These are phyloP conservation scores for Aythya baeri DNA, from an alignment of 2,113 vertebrate species.

Conservation along the genomic window DNA sequence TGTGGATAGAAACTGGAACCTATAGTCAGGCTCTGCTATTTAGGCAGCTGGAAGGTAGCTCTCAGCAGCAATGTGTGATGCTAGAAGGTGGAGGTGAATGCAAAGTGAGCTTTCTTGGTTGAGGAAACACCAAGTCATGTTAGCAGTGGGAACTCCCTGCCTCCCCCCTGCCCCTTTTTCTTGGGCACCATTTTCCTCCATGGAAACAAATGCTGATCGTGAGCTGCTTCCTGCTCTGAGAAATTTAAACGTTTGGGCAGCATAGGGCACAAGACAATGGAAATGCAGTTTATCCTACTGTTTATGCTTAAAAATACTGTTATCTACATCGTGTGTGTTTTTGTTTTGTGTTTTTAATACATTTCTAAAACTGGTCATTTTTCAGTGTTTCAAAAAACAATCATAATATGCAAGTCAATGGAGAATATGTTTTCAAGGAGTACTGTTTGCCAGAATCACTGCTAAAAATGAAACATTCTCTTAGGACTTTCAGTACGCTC, in stretches of 20 bases:
- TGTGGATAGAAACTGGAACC: not conserved
- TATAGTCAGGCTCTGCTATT: not conserved
- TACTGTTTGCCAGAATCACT: not conserved
- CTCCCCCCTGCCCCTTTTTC: not conserved
- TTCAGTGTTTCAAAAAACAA: too few relatives aligned
- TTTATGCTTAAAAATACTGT: not conserved
- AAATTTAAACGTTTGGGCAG: not conserved
- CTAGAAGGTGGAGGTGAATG: not conserved
- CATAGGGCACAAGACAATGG: not conserved
- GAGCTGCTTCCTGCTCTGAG: not conserved
- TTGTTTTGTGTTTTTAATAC: too few relatives aligned
- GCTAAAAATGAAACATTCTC: not conserved
- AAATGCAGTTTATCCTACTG: not conserved
- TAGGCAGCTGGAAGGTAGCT: not conserved
- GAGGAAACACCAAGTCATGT: not conserved
- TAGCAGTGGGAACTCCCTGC: not conserved
- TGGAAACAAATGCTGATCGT: not conserved
- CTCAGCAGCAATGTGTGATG: not conserved
- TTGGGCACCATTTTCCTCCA: not conserved
- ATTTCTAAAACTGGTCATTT: too few relatives aligned
- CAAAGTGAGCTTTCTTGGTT: not conserved
- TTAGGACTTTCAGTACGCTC: not conserved
- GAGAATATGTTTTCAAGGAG: not conserved
- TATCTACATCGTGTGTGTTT: not conserved
- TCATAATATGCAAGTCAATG: too few relatives aligned